A percentile compares a stretch with the other conserved stretches of the same genome.
phyloP scores from a whole-genome alignment of 2,113 vertebrate genomes.

The Passer montanus region DNA sequence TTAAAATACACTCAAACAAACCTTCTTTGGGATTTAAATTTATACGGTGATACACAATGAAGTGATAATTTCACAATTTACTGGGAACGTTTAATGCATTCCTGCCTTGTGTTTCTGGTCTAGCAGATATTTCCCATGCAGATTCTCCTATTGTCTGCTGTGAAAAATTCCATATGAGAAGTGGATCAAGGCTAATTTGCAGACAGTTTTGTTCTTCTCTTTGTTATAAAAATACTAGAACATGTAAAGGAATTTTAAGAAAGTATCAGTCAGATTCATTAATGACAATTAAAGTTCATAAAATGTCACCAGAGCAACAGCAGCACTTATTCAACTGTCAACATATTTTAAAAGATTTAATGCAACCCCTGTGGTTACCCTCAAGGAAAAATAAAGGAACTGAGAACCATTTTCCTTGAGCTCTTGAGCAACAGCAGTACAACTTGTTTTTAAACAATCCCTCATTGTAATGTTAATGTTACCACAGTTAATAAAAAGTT shows the following conservation, averaged over 20 bases:
- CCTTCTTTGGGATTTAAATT: background rate
- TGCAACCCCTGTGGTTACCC: conserved; percentile 68
- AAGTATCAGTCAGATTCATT: conserved; percentile 63
- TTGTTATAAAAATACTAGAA: conserved; percentile 54
- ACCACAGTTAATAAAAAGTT: conserved; percentile 68
- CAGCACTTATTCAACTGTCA: conserved; percentile 63
- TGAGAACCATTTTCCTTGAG: conserved; percentile 62
- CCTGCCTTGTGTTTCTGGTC: background rate
- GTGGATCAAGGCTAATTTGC: conserved; percentile 53
- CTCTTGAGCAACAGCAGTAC: conserved; percentile 66
- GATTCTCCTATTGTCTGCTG: conserved; percentile 11
- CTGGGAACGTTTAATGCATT: background rate
- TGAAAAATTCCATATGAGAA: conserved; percentile 47
- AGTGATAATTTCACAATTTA: background rate
- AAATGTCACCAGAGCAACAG: conserved; percentile 63
- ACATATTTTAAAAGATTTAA: conserved; percentile 71
- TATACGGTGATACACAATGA: background rate
- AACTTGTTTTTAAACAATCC: conserved; percentile 70
- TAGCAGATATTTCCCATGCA: conserved; percentile 24
- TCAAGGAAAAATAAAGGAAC: conserved; percentile 62
- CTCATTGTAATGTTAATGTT: conserved; percentile 72
- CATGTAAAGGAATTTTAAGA: conserved; percentile 35
- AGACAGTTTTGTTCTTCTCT: conserved; percentile 22
- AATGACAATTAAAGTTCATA: conserved; percentile 68
- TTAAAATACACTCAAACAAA: background rate